phyloP scores from a whole-genome alignment of 2,888 invertebrate species.

The Dorcus hopei region DNA sequence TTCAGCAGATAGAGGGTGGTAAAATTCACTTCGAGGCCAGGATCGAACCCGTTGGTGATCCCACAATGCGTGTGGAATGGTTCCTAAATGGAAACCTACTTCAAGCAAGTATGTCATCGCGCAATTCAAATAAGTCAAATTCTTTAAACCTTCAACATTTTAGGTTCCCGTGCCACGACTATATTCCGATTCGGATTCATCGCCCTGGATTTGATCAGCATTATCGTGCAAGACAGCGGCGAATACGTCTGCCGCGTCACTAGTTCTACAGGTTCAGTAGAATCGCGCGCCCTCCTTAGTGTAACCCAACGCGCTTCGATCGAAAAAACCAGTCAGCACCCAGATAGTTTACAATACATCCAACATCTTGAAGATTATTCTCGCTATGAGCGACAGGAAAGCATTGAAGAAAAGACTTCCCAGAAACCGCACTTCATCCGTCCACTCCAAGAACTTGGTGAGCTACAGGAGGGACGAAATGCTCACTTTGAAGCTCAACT shows the following conservation, averaged over 20 bases:
- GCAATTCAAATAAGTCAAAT: constrained; percentile 1
- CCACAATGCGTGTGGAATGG: constrained; percentile 96
- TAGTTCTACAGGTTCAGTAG: constrained; percentile 82
- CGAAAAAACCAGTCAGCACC: constrained; percentile 86
- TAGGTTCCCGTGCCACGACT: constrained; percentile 92
- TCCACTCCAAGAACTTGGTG: constrained; percentile 80
- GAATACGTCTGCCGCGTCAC: constrained; percentile 87
- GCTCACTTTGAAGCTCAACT: constrained; percentile 92
- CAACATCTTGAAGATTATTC: constrained; percentile 89
- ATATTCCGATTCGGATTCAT: constrained; percentile 98
- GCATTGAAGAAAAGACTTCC: constrained; percentile 74
- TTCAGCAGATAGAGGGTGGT: constrained; percentile 83
- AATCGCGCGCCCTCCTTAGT: constrained; percentile 77
- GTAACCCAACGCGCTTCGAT: constrained; percentile 80
- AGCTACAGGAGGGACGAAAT: constrained; percentile 85
- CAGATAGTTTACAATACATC: constrained; percentile 86
- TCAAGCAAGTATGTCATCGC: constrained; percentile 76
- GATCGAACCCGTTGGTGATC: constrained; percentile 95
- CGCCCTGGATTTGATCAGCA: constrained; percentile 85
- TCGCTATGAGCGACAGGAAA: constrained; percentile 80
- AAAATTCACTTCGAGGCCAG: constrained; percentile 96
- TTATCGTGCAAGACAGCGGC: constrained; percentile 82
- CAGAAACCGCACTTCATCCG: constrained; percentile 86
- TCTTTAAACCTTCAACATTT: neutral
- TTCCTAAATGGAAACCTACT: constrained; percentile 87